A percentile compares a stretch with the other conserved stretches of the same genome.
Evolutionary conservation across 1,140 invertebrate genomes (phyloP).

Genomic region (Bombus pascuorum): DNA sequence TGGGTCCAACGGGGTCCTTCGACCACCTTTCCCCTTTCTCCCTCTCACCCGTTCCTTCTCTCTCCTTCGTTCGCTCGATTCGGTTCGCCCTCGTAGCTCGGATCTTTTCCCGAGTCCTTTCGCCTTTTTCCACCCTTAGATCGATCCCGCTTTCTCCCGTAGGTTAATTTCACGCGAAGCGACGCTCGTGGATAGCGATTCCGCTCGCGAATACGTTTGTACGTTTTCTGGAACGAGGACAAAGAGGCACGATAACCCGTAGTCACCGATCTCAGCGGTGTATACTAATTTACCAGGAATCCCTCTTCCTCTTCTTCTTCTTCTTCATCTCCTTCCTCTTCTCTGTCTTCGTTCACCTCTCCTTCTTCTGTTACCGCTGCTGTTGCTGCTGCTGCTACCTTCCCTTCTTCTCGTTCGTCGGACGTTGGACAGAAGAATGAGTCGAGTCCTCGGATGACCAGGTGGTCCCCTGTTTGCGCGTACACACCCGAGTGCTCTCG

Average conservation of each 20-base stretch:
- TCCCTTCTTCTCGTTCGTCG: constrained; percentile 35
- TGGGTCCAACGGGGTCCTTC: constrained; percentile 74
- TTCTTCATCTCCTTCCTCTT: constrained; percentile 10
- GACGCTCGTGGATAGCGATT: background rate
- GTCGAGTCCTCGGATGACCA: constrained; percentile 65
- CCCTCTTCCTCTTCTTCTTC: constrained; percentile 45
- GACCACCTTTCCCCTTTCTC: constrained; percentile 31
- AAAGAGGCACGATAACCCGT: constrained; percentile 45
- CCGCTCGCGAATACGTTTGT: background rate
- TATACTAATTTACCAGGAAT: constrained; percentile 73
- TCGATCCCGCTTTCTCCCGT: background rate
- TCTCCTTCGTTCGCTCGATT: constrained; percentile 33
- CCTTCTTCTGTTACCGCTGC: background rate
- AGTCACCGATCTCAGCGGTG: constrained; percentile 47
- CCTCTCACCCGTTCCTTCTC: background rate
- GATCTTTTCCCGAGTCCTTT: constrained; percentile 12
- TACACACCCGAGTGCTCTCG: constrained; percentile 41
- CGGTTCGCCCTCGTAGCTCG: background rate
- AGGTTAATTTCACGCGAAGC: no score
- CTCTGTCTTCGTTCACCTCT: constrained; percentile 9
- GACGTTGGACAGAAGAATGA: constrained; percentile 71
- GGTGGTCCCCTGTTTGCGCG: constrained; percentile 66
- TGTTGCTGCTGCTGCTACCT: constrained; percentile 11
- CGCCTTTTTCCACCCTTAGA: constrained; percentile 38
- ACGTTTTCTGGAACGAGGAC: constrained; percentile 61